phyloP scores from a whole-genome alignment of 2,797 vertebrate genomes.

The Meriones psammophilus region DNA sequence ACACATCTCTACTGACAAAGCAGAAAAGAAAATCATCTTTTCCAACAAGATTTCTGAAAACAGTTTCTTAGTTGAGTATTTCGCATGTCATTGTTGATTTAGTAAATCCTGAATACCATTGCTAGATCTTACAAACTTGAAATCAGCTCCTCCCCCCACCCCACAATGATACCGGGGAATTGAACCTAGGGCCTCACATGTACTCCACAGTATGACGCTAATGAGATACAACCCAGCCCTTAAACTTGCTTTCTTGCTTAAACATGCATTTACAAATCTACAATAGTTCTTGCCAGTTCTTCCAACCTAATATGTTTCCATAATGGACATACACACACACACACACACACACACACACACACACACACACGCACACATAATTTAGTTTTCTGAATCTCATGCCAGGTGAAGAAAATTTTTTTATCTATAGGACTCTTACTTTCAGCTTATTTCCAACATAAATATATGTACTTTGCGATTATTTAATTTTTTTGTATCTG shows the following conservation, averaged over 20 bases:
- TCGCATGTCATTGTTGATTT: not conserved
- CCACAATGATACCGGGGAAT: not conserved
- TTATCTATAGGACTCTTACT: not conserved
- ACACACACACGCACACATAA: not conserved
- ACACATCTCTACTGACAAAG: not conserved
- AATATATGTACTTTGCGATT: not conserved
- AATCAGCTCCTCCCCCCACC: not conserved
- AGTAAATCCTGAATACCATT: not conserved
- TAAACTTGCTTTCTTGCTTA: not conserved
- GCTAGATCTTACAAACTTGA: not conserved
- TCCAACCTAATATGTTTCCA: not conserved
- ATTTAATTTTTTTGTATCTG: not conserved
- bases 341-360: not conserved
- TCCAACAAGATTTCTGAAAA: not conserved
- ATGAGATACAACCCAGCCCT: not conserved
- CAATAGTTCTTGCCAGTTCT: not conserved
- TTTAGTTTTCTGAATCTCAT: not conserved
- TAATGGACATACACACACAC: too few relatives aligned
- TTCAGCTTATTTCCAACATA: not conserved
- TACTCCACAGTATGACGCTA: not conserved
- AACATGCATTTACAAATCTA: not conserved
- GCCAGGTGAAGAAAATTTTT: not conserved
- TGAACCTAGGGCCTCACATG: not conserved
- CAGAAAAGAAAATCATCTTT: not conserved
- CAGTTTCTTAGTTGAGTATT: not conserved